Evolutionary conservation across 2,113 vertebrate species (phyloP).

Genomic region (Neodon shergylaensis): DNA sequence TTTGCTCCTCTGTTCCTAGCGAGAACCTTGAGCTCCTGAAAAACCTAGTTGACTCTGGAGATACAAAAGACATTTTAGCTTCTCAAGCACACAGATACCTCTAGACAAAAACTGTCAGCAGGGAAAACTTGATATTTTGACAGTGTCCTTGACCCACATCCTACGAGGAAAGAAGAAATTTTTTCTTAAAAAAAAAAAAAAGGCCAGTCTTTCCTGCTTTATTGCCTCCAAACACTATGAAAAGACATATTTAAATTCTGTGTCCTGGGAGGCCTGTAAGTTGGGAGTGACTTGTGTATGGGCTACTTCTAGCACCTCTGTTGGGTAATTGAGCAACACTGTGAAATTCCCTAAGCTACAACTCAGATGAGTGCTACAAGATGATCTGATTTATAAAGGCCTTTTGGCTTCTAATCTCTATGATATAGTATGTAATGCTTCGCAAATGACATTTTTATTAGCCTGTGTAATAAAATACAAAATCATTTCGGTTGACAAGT

Average conservation of each 20-base stretch:
- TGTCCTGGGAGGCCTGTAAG: background rate
- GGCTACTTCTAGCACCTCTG: background rate
- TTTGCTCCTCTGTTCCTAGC: background rate
- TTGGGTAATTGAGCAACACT: background rate
- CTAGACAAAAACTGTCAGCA: conserved; percentile 47
- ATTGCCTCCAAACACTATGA: conserved; percentile 27
- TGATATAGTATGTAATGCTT: conserved; percentile 48
- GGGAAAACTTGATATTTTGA: conserved; percentile 57
- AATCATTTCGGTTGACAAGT: conserved; percentile 39
- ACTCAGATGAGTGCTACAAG: background rate
- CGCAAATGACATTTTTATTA: conserved; percentile 39
- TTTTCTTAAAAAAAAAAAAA: background rate
- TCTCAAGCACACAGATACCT: background rate
- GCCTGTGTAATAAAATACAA: conserved; percentile 27
- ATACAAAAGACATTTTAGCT: conserved; percentile 36
- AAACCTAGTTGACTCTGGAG: background rate
- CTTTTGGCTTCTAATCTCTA: conserved; percentile 47
- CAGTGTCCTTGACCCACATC: conserved; percentile 1
- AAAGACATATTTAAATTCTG: conserved; percentile 3
- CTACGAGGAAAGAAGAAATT: conserved; percentile 3
- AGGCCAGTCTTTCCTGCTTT: background rate
- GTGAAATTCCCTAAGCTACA: background rate
- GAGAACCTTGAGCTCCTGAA: conserved; percentile 34
- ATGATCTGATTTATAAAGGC: conserved; percentile 20
- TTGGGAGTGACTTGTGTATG: background rate